Evolutionary conservation across 2,888 invertebrate genomes (phyloP).

Genomic region (Isoperla grammatica): DNA sequence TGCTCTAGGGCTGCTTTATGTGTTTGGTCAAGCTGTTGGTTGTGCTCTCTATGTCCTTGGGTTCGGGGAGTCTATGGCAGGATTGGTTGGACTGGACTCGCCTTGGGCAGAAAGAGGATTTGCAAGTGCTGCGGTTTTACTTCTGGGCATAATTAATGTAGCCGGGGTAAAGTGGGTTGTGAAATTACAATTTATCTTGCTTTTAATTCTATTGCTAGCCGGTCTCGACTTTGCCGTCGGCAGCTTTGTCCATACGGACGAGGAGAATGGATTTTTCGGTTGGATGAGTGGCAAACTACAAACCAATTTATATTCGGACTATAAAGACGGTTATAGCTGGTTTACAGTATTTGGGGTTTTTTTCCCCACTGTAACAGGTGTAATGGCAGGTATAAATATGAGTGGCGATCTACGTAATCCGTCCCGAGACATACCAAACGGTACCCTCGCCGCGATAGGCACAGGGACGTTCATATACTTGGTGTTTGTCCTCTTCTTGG

Average conservation of each 20-base stretch:
- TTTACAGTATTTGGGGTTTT: conserved; percentile 96
- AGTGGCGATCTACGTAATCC: conserved; percentile 92
- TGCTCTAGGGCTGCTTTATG: conserved; percentile 87
- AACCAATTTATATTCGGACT: conserved; percentile 76
- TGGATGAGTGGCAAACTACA: conserved; percentile 74
- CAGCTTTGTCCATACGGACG: conserved; percentile 71
- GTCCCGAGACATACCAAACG: conserved; percentile 87
- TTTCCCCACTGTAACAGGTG: conserved; percentile 95
- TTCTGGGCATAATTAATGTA: conserved; percentile 85
- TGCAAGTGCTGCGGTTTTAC: conserved; percentile 78
- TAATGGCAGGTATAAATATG: conserved; percentile 97
- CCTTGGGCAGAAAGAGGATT: conserved; percentile 79
- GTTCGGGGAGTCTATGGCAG: conserved; percentile 94
- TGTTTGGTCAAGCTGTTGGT: conserved; percentile 89
- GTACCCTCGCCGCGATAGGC: conserved; percentile 86
- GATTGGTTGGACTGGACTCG: conserved; percentile 62
- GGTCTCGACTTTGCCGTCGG: conserved; percentile 93
- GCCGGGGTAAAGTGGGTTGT: conserved; percentile 98
- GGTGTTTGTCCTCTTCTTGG: conserved; percentile 83
- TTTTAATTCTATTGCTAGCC: conserved; percentile 79
- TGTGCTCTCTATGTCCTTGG: conserved; percentile 94
- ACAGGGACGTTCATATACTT: conserved; percentile 85
- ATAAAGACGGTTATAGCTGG: conserved; percentile 78
- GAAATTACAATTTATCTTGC: conserved; percentile 83
- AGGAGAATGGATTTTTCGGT: conserved; percentile 80